These are phyloP conservation scores for Stichopus chloronotus DNA, from an alignment of 35 echinoderm and acorn worm genomes.

Conservation along the genomic window DNA sequence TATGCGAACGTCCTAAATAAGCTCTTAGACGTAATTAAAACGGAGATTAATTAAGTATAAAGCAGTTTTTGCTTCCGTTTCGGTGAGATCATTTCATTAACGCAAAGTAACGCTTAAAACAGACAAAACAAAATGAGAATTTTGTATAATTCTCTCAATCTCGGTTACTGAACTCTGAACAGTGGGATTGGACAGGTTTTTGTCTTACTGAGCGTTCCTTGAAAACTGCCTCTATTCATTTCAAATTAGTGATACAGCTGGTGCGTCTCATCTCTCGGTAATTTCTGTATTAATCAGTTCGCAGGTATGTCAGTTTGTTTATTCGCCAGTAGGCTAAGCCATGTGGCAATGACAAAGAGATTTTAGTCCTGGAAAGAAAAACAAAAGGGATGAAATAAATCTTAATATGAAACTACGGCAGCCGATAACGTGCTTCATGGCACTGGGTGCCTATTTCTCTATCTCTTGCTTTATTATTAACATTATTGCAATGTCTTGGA, in stretches of 20 bases:
- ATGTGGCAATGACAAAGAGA: constrained; percentile 10
- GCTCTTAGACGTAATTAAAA: too few relatives aligned
- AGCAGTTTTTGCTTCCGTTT: neutral
- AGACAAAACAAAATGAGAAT: too few relatives aligned
- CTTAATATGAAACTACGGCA: neutral
- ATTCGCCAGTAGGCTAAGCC: constrained; percentile 42
- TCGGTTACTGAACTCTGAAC: constrained; percentile 6
- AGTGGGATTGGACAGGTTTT: neutral
- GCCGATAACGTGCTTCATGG: neutral
- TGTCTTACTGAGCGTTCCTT: constrained; percentile 33
- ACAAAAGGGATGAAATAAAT: neutral
- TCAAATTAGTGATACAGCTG: constrained; percentile 21
- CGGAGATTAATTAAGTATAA: neutral
- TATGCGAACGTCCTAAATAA: too few relatives aligned
- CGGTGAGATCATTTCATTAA: neutral
- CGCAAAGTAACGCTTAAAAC: neutral
- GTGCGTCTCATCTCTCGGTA: neutral
- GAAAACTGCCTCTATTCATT: constrained; percentile 26
- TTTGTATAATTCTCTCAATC: neutral
- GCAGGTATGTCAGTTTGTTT: constrained; percentile 32
- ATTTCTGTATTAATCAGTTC: constrained; percentile 38
- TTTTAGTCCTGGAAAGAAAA: neutral
- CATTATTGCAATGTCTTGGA: neutral
- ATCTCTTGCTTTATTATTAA: neutral
- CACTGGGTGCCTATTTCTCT: neutral